Base-by-base conservation (phyloP, 2,113 vertebrate species). In the Gracilinanus agilis region DNA sequence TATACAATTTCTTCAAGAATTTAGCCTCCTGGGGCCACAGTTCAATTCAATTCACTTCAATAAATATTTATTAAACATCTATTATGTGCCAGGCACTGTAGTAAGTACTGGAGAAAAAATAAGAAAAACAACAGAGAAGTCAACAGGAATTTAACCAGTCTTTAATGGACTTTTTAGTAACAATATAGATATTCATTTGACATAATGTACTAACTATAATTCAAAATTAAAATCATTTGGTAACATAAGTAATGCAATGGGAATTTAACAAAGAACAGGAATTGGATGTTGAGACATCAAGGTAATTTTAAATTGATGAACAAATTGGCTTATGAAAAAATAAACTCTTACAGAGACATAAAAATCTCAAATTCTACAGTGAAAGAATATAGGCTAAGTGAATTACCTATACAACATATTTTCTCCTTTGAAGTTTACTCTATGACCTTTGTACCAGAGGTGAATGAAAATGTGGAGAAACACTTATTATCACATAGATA, bases 291-390 rank as follows among this genome's bases (percentile, higher is more conserved):
- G 9, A 8, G 4, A 56, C 94, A 92, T 93, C 92, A 97, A 96
- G 97, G 90, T 55, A 94, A 90, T n/a, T n/a, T 29, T n/a, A 92
- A n/a, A 40, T 67, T 67, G 96, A 97, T 95, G 92, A 54, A 97
- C 90, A 96, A 95, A 92, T 55, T 83, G 92, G 93, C 25, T 93
- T 95, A 49, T 93, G 34, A 96, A 90, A 88, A 61, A 94, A 96
- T 93, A 93, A 53, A 13, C 91, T 92, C 54, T 89, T 91, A 92
- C 9, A 90, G 27, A 55, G 91, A 93, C 44, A 40, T 0, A 94
- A 94, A 90, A 90, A 12, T 0, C 54, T 75, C 9, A 96, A 96
- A 9, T 75, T 93, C 75, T 89, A 94, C 91, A 12, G 44, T 25
- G 55, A 53, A 90, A 93, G 10, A 56, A 91, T 90, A 91, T 93